Percentiles rank a stretch among this genome's conserved stretches.
Evolutionary conservation across 1,140 invertebrate species (phyloP).

Genomic region (Dysdera silvatica): DNA sequence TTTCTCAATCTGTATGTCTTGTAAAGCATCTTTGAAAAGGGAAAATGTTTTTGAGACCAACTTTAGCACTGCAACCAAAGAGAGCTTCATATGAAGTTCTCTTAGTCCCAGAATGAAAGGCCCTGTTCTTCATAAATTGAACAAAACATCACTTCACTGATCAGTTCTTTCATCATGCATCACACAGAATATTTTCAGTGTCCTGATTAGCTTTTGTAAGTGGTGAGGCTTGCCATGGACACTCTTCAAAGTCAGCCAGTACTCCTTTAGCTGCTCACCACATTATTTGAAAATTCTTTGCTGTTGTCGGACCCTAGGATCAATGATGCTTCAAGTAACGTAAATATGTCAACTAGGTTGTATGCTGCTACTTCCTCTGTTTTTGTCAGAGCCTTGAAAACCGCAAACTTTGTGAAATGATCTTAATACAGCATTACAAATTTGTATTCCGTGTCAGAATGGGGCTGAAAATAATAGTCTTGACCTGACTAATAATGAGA

Average conservation of each 20-base stretch:
- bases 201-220: constrained; percentile 11
- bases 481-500: constrained; percentile 11
- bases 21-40: no score
- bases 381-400: constrained; percentile 7
- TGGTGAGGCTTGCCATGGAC: constrained; percentile 10
- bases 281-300: constrained; percentile 12
- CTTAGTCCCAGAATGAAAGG: constrained; percentile 6
- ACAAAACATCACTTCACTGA: background rate
- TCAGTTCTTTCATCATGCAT: constrained; percentile 18
- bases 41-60: no score
- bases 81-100: constrained; percentile 7
- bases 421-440: constrained; percentile 18
- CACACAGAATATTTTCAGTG: constrained; percentile 10
- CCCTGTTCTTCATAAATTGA: constrained; percentile 18
- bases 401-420: constrained; percentile 18
- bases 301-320: background rate
- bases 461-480: constrained; percentile 11
- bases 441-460: constrained; percentile 6
- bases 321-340: background rate
- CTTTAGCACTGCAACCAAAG: constrained; percentile 9
- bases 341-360: constrained; percentile 6
- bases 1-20: no score
- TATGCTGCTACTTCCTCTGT: background rate
- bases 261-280: constrained; percentile 2
- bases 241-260: constrained; percentile 8